A percentile compares a stretch with the other conserved stretches of the same genome.
Evolutionary conservation across 2,888 invertebrate species (phyloP).

Genomic region (Scelioninae gen. 1): DNA sequence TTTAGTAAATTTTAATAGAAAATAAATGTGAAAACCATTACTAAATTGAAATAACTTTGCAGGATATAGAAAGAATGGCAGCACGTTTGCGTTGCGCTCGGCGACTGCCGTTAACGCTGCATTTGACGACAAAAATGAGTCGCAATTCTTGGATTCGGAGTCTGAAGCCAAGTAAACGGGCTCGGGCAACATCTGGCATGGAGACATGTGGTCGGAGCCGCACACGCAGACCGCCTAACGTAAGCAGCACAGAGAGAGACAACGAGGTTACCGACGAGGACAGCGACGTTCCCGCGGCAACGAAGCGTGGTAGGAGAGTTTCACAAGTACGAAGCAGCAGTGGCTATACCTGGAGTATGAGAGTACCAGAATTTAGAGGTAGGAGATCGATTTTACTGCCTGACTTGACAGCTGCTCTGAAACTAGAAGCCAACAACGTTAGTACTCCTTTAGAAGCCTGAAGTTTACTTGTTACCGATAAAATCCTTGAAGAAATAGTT

Average conservation of each 20-base stretch:
- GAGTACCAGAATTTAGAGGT: too few species aligned
- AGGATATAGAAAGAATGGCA: slow-evolving; percentile 6
- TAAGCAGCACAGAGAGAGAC: slow-evolving; percentile 13
- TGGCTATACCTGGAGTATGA: background rate
- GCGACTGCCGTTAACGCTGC: slow-evolving; percentile 5
- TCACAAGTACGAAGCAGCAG: too few species aligned
- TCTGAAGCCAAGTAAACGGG: slow-evolving; percentile 4
- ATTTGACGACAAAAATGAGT: too few species aligned
- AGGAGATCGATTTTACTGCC: too few species aligned
- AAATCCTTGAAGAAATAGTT: slow-evolving; percentile 24
- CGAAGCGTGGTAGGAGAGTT: background rate
- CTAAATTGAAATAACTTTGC: too few species aligned
- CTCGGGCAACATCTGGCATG: slow-evolving; percentile 9
- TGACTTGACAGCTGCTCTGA: too few species aligned
- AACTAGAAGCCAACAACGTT: background rate
- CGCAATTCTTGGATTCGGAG: too few species aligned
- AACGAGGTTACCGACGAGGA: slow-evolving; percentile 2
- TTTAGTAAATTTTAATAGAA: slow-evolving; percentile 7
- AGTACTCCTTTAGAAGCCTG: background rate
- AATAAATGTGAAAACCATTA: slow-evolving; percentile 13
- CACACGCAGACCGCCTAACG: slow-evolving; percentile 8
- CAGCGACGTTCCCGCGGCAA: slow-evolving; percentile 7
- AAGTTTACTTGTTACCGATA: slow-evolving; percentile 68
- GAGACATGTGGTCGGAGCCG: background rate
- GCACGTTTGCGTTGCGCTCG: slow-evolving; percentile 2